Conservation (phyloP, 2,888 invertebrate species). For the Odontocolon sp. region DNA sequence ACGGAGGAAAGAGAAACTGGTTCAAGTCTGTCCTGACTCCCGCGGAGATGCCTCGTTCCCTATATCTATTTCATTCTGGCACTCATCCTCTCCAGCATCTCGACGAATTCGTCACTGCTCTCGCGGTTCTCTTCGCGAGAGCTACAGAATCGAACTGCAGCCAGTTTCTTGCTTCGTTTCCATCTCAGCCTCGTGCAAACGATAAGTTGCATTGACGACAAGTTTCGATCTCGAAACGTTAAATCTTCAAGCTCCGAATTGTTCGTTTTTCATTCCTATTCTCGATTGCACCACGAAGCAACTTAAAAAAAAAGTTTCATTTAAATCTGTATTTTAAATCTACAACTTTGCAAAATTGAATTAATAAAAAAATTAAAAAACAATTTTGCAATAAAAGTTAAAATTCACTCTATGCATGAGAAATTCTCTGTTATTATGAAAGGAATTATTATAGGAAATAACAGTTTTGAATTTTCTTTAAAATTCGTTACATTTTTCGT, state of each 20-base stretch:
- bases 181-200: neutral
- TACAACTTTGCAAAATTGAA: too few species aligned
- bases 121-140: neutral
- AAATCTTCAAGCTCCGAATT: neutral
- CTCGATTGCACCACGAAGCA: too few species aligned
- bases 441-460: neutral
- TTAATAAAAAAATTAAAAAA: too few species aligned
- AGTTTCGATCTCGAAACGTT: neutral
- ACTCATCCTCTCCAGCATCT: neutral
- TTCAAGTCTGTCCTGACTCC: neutral
- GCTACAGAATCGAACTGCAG: neutral
- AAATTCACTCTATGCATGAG: too few species aligned
- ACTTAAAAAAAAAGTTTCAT: too few species aligned
- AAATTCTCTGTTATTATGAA: too few species aligned
- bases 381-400: too few species aligned
- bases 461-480: neutral
- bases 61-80: neutral
- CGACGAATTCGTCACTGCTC: conserved; percentile 6
- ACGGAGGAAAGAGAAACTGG: conserved; percentile 14
- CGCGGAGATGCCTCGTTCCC: neutral
- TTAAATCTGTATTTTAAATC: too few species aligned
- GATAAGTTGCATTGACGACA: too few species aligned
- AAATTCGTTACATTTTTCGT: neutral
- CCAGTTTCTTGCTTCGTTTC: conserved; percentile 6
- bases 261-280: neutral